Percentiles rank a stretch among this genome's conserved stretches.
Evolutionary conservation across 2,888 invertebrate genomes (phyloP).

Genomic region (Orgyia antiqua): DNA sequence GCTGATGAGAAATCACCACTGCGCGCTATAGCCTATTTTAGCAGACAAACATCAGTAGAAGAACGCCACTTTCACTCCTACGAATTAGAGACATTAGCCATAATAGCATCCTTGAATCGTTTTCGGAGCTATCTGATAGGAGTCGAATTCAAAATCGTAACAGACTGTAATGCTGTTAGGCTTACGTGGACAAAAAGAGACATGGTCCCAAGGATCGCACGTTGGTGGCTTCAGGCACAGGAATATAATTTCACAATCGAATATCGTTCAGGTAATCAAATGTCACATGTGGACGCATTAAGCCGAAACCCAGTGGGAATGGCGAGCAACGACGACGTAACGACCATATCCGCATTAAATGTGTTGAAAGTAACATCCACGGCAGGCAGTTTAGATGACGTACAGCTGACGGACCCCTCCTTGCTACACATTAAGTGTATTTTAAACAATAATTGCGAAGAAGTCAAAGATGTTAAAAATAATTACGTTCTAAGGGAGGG

Average conservation of each 20-base stretch:
- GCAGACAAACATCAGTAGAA: slow-evolving; percentile 15
- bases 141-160: slow-evolving; percentile 10
- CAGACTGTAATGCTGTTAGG: slow-evolving; percentile 2
- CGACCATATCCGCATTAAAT: too few relatives aligned
- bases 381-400: too few relatives aligned
- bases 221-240: not conserved
- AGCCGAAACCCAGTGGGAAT: slow-evolving; percentile 4
- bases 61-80: slow-evolving; percentile 18
- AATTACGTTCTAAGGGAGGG: not conserved
- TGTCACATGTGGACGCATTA: slow-evolving; percentile 8
- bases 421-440: too few relatives aligned
- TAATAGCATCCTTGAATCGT: slow-evolving; percentile 11
- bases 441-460: too few relatives aligned
- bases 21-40: slow-evolving; percentile 10
- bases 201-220: not conserved
- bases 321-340: too few relatives aligned
- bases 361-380: too few relatives aligned
- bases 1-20: slow-evolving; percentile 7
- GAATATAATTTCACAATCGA: slow-evolving; percentile 6
- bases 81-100: slow-evolving; percentile 21
- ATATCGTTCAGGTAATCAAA: slow-evolving; percentile 5
- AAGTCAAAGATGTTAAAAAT: slow-evolving; percentile 1
- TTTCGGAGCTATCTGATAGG: slow-evolving; percentile 18
- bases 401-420: too few relatives aligned
- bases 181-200: not conserved